Base-by-base conservation (phyloP, 1,140 invertebrate genomes). In the Brachionus plicatilis region DNA sequence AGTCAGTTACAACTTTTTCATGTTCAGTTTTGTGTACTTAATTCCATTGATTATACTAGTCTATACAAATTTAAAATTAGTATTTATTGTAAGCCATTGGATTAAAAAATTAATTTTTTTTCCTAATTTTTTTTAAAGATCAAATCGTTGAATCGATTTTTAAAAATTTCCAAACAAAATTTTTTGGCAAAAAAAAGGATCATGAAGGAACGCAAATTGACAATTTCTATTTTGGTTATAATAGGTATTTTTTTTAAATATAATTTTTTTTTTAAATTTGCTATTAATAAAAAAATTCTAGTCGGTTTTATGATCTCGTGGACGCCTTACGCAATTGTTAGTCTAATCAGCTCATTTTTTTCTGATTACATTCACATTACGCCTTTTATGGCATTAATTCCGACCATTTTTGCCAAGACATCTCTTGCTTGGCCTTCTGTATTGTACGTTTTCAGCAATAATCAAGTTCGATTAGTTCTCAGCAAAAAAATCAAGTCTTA, bases 191-290 rank as follows among this genome's bases (percentile, higher is more conserved):
- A 80, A 53, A 80, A 43, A 17, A 29, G 76, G 33, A 29, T 80
- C 17, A 60, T 65, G 29, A 80, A 80, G 41, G 76, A 80, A 80
- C 12, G 76, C 53, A 80, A 80, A 20, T 41, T 80, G 17, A 80
- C 76, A 33, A 65, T 80, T 14, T 60, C 56, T 17, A 80, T 80
- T 37, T 43, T 80, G 14, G 17, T 80, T 17, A 60, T 80, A 17
- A 80, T 80, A 17, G 14, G 76, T 80, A 80, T 12, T 17, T 53
- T 33, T 37, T 17, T 33, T 17, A 33, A 60, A 79, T 14, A 37
- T 14, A 33, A 53, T 5, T 14, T 24, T 33, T 50, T 47, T 79
- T 50, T 9, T 33, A 37, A 7, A 80, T 14, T 2, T 29, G 1
- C 24, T 80, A 9, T 53, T 50, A 37, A 47, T 24, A 78, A 78